Conservation (phyloP, 2,888 invertebrate species). For the Trichopoda pennipes region DNA sequence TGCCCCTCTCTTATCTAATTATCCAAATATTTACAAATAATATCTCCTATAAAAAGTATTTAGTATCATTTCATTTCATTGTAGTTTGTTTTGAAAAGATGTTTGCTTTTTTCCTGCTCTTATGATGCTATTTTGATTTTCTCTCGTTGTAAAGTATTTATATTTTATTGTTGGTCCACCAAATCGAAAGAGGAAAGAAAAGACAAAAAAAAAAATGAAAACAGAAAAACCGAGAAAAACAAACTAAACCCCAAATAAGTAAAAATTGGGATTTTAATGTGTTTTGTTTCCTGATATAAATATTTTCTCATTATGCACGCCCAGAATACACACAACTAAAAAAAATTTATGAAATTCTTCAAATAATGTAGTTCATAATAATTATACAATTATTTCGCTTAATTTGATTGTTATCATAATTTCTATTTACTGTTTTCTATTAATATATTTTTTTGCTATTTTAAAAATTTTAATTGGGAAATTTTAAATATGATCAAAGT, state of each 20-base stretch:
- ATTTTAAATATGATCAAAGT: too few relatives aligned
- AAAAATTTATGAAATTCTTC: too few relatives aligned
- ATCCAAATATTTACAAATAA: neutral
- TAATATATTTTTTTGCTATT: too few relatives aligned
- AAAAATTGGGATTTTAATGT: constrained; percentile 41
- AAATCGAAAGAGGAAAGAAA: neutral
- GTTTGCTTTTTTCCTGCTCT: neutral
- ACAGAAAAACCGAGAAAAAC: neutral
- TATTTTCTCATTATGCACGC: neutral
- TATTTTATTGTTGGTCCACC: neutral
- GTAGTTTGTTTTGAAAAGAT: neutral
- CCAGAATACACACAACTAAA: neutral
- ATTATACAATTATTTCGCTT: too few relatives aligned
- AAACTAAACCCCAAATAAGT: too few relatives aligned
- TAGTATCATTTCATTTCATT: neutral
- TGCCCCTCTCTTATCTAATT: too few relatives aligned
- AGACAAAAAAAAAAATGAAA: neutral
- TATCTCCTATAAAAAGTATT: neutral
- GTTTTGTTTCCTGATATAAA: neutral
- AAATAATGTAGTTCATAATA: too few relatives aligned
- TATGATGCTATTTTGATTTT: neutral
- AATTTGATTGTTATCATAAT: too few relatives aligned
- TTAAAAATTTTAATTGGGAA: too few relatives aligned
- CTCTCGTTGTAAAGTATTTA: constrained; percentile 2
- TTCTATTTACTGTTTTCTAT: too few relatives aligned